Base-by-base conservation (phyloP, 2,888 invertebrate species). In the Metopia argyrocephala region DNA sequence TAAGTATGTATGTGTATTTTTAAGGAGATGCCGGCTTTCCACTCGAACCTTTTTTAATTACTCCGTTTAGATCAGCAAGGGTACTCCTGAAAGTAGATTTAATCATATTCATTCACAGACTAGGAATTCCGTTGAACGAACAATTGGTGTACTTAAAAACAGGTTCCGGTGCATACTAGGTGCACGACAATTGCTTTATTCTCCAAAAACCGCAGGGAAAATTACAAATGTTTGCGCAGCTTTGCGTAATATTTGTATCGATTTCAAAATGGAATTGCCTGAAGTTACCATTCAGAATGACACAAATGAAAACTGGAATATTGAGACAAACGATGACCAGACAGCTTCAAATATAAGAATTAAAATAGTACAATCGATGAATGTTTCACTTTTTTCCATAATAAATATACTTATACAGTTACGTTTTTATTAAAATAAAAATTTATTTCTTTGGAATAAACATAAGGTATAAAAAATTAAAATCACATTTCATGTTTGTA, bases 321-420 rank as follows among this genome's bases (percentile, higher is more conserved):
- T 57, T 28, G 56, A 57, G 18, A 18, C 56, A 57, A 57, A 27
- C 18, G 57, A 20, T 9, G 57, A 57, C 20, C 12, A 9, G 20
- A 57, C 12, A 31, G 45, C 45, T 3, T 59, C 21, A 45, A 59
- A 21, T 45, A 59, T 38, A 21, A 20, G 59, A 21, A 21, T 45
- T n/a, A 59, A 23, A 59, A 59, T 59, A 20, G 38, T 59, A 38
- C 38, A 59, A 38, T 28, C 57, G 12, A 57, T 57, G 57, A 57
- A 57, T 31, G 3, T 5, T 57, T 28, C 18, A 57, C 20, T 28
- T 57, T 28, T 28, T 57, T 57, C 27, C n/a, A 56, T 25, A 56
- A 56, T 28, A 56, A 56, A 27, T 54, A n/a, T 56, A 56, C 56
- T 27, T 27, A 27, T 28, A 28, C 20, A 57, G 3, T 18, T 6